These are phyloP conservation scores for Chrysochloris asiatica DNA, from an alignment of 2,113 vertebrate genomes.

Conservation along the genomic window DNA sequence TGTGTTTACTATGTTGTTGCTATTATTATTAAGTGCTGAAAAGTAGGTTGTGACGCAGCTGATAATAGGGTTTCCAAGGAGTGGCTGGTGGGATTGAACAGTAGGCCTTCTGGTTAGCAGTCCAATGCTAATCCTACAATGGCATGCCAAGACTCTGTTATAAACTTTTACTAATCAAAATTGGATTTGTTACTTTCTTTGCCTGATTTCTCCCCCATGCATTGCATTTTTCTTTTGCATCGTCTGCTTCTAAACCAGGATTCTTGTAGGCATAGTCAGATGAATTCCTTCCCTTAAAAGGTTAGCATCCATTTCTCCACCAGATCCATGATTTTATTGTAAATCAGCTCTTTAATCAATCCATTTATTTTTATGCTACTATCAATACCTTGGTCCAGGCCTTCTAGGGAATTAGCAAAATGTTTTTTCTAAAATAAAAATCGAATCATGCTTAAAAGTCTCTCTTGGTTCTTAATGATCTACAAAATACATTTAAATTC, in stretches of 20 bases:
- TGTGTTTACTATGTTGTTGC: background rate
- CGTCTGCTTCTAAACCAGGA: background rate
- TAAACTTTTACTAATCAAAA: too few species aligned
- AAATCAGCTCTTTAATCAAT: background rate
- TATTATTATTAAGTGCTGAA: too few species aligned
- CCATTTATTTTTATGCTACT: background rate
- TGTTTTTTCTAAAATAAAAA: conserved; percentile 21
- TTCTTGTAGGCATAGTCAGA: background rate
- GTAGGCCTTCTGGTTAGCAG: too few species aligned
- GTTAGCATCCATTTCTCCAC: background rate
- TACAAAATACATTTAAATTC: too few species aligned
- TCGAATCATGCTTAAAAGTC: background rate
- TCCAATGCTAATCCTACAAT: too few species aligned
- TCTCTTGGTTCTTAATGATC: background rate
- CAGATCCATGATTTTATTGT: background rate
- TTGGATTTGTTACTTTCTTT: too few species aligned
- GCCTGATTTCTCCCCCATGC: too few species aligned
- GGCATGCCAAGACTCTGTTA: too few species aligned
- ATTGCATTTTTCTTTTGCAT: background rate
- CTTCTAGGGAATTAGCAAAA: background rate
- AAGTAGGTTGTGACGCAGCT: too few species aligned
- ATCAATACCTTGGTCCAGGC: background rate
- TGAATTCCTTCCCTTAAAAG: rapidly evolving
- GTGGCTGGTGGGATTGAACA: too few species aligned
- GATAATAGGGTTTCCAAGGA: too few species aligned